phyloP scores from a whole-genome alignment of 2,888 invertebrate species.

The Tetramorium bicarinatum region DNA sequence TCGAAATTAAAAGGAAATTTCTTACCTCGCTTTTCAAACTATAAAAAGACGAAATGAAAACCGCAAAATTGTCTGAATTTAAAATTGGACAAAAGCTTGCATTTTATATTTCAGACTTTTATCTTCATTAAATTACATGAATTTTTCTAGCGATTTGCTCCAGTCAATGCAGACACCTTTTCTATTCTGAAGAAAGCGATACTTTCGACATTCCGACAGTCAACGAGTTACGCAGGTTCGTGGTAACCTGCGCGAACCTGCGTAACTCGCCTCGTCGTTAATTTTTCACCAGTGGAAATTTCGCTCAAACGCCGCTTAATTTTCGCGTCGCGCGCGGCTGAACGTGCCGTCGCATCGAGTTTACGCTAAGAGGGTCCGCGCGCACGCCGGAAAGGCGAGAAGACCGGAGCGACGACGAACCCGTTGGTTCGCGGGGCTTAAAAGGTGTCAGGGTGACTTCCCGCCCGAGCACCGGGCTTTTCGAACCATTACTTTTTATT shows the following conservation, averaged over 20 bases:
- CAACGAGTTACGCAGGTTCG: neutral
- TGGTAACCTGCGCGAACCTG: neutral
- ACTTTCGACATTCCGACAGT: constrained; percentile 14
- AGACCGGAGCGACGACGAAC: constrained; percentile 66
- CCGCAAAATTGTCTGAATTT: neutral
- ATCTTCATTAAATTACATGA: neutral
- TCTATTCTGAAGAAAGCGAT: neutral
- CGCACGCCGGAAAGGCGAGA: constrained; percentile 48
- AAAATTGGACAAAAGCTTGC: neutral
- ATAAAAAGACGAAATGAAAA: neutral
- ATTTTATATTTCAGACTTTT: neutral
- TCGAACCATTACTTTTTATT: constrained; percentile 80
- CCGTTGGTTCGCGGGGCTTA: constrained; percentile 77
- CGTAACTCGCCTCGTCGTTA: constrained; percentile 61
- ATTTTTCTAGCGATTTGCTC: neutral
- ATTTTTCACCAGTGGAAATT: constrained; percentile 69
- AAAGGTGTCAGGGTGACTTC: constrained; percentile 83
- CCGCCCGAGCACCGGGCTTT: constrained; percentile 80
- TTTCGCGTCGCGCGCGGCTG: constrained; percentile 74
- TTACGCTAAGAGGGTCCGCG: constrained; percentile 69
- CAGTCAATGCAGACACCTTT: neutral
- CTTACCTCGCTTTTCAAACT: neutral
- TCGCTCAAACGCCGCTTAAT: constrained; percentile 75
- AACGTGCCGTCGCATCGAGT: constrained; percentile 76
- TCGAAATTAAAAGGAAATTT: neutral